Conservation (phyloP, 2,113 vertebrate genomes). For the Rhea americana region DNA sequence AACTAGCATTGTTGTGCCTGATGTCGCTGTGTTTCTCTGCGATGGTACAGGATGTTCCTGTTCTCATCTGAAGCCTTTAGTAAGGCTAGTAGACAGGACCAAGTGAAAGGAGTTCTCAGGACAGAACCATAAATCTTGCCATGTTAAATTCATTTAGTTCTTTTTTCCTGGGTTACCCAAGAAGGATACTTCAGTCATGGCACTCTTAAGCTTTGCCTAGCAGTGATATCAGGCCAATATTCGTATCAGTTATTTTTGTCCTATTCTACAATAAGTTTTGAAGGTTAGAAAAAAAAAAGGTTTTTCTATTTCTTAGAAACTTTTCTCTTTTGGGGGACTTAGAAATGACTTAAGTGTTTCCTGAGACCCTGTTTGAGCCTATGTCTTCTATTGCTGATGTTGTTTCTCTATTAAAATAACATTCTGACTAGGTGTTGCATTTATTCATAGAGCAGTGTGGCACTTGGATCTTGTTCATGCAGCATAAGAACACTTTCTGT, state of each 20-base stretch:
- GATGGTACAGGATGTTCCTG: constrained; percentile 10
- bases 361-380: neutral
- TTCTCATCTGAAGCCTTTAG: neutral
- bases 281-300: neutral
- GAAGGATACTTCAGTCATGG: neutral
- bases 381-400: neutral
- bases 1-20: neutral
- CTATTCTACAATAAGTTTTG: neutral
- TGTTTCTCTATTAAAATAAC: neutral
- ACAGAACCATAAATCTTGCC: neutral
- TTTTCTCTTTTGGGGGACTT: neutral
- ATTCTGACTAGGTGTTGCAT: neutral
- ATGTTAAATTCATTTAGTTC: neutral
- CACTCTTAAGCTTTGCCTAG: neutral
- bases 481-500: neutral
- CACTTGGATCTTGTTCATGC: neutral
- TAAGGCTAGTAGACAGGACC: neutral
- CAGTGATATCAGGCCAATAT: neutral
- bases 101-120: neutral
- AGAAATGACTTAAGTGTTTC: neutral
- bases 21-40: neutral
- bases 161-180: neutral
- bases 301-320: neutral
- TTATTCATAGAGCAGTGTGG: neutral
- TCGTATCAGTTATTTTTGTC: neutral